phyloP scores from a whole-genome alignment of 2,113 vertebrate genomes.

The Chelonoidis abingdonii region DNA sequence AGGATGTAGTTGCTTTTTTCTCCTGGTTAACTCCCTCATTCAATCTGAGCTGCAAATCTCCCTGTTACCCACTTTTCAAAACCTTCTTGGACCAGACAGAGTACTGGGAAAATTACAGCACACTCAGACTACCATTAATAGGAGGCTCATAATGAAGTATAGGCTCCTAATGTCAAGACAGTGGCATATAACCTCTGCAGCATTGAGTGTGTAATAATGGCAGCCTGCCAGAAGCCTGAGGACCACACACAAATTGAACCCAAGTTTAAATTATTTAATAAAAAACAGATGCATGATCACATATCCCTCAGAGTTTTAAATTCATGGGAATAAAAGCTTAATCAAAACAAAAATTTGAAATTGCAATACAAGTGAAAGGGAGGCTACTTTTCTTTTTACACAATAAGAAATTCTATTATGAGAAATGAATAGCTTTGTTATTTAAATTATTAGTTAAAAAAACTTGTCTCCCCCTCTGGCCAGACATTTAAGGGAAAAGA shows the following conservation, averaged over 20 bases:
- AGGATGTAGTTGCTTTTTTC: neutral
- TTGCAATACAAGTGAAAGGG: neutral
- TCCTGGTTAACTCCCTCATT: neutral
- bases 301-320: neutral
- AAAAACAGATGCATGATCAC: neutral
- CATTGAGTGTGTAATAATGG: neutral
- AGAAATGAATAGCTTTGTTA: neutral
- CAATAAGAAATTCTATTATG: neutral
- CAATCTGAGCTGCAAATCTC: neutral
- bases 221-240: neutral
- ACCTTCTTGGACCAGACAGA: neutral
- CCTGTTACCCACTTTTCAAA: neutral
- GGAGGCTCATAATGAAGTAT: neutral
- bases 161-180: neutral
- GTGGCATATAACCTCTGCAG: neutral
- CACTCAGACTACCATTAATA: neutral
- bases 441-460: neutral
- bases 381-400: neutral
- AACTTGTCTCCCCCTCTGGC: fast-evolving
- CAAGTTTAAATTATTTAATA: neutral
- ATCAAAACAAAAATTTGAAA: fast-evolving
- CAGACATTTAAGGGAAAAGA: neutral
- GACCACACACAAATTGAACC: neutral
- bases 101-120: neutral
- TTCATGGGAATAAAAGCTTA: neutral